Percentiles rank a stretch among this genome's conserved stretches.
Evolutionary conservation across 2,113 vertebrate genomes (phyloP).

Genomic region (Strix uralensis): DNA sequence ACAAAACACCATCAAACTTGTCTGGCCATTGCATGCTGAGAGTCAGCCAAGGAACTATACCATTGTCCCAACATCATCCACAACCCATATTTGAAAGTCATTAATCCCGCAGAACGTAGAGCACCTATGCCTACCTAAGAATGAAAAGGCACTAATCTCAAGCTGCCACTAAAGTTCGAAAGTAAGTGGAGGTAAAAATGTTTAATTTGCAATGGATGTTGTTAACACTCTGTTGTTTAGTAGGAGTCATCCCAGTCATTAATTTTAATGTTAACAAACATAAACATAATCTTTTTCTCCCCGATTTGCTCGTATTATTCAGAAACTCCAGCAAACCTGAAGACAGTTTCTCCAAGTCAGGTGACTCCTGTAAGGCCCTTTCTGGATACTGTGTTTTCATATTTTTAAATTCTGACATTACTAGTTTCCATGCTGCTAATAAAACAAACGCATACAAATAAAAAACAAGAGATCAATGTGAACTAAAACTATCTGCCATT

Average conservation of each 20-base stretch:
- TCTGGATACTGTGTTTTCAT: neutral
- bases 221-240: neutral
- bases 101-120: neutral
- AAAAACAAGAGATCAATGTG: neutral
- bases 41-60: neutral
- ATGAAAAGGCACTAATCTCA: neutral
- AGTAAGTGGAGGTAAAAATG: neutral
- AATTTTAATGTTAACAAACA: neutral
- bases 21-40: neutral
- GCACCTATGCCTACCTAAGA: neutral
- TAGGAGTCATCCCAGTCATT: neutral
- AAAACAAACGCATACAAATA: neutral
- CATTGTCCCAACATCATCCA: neutral
- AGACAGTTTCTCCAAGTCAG: neutral
- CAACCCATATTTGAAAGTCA: neutral
- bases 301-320: neutral
- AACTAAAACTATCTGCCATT: neutral
- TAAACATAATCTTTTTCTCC: neutral
- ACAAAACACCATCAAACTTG: neutral
- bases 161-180: neutral
- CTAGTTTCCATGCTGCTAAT: neutral
- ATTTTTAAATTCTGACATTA: neutral
- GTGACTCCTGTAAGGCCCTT: neutral
- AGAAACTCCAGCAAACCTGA: neutral
- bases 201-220: neutral